phyloP scores from a whole-genome alignment of 1,140 invertebrate species.

The Drosophila baimaii region DNA sequence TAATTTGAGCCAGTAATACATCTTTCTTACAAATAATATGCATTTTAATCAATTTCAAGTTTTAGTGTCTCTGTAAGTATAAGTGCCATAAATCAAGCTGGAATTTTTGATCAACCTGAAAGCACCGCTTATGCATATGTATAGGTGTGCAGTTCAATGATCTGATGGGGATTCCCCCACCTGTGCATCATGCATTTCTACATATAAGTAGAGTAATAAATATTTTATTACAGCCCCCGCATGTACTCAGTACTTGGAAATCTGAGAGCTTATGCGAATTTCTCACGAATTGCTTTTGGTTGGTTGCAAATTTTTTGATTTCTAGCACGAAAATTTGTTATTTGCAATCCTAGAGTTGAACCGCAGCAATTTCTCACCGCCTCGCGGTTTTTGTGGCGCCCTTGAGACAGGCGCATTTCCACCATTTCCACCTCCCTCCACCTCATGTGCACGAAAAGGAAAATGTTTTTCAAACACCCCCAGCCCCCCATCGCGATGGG shows the following conservation, averaged over 20 bases:
- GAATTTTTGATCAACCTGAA: conserved; percentile 35
- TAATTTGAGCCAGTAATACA: too few species aligned
- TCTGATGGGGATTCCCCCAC: conserved; percentile 21
- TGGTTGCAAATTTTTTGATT: conserved; percentile 12
- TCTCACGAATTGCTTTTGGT: conserved; percentile 37
- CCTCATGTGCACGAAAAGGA: conserved; percentile 6
- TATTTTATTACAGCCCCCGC: conserved; percentile 34
- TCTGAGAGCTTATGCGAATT: conserved; percentile 42
- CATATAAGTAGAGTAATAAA: conserved; percentile 46
- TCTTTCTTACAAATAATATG: too few species aligned
- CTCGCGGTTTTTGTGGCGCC: conserved; percentile 52
- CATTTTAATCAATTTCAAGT: not conserved
- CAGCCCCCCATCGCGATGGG: conserved; percentile 3
- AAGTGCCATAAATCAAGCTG: not conserved
- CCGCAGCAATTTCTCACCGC: conserved; percentile 16
- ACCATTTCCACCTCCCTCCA: not conserved
- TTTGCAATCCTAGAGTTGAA: conserved; percentile 33
- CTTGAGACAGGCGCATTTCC: conserved; percentile 39
- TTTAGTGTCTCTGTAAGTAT: not conserved
- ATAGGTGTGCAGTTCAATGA: conserved; percentile 23
- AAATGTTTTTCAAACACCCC: conserved; percentile 1
- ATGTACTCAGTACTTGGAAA: conserved; percentile 12
- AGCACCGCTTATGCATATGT: not conserved
- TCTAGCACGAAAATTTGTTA: conserved; percentile 38
- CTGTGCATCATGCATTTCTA: conserved; percentile 23